These are phyloP conservation scores for Augochlorella aurata DNA, from an alignment of 2,888 invertebrate species.

Conservation along the genomic window DNA sequence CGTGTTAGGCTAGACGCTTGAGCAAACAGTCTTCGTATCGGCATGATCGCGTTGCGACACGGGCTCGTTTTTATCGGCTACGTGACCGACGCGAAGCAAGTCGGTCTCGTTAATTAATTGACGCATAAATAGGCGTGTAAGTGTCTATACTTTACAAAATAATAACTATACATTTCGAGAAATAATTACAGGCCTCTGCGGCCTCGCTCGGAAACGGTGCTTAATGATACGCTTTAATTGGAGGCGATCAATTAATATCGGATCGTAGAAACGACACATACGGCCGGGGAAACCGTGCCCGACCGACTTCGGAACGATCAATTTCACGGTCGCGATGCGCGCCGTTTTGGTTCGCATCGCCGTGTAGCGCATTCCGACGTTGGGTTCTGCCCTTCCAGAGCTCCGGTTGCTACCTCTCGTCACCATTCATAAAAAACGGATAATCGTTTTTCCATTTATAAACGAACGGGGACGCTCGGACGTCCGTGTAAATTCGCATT, in stretches of 20 bases:
- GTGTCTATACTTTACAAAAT: constrained; percentile 20
- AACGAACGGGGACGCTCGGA: background rate
- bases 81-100: background rate
- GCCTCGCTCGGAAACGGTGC: background rate
- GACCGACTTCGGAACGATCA: background rate
- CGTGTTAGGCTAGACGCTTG: constrained; percentile 13
- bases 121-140: constrained; percentile 30
- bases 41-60: background rate
- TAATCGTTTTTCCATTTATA: background rate
- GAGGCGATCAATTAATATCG: background rate
- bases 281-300: background rate
- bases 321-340: background rate
- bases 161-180: constrained; percentile 34
- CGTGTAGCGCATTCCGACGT: background rate
- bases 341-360: background rate
- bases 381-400: background rate
- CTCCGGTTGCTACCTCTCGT: background rate
- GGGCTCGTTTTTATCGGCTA: constrained; percentile 8
- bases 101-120: constrained; percentile 10
- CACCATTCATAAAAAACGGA: background rate
- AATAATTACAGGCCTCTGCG: constrained; percentile 21
- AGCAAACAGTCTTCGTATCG: constrained; percentile 40
- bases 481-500: background rate
- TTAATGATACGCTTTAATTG: background rate
- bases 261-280: background rate